These are phyloP conservation scores for Chirona hameri DNA, from an alignment of 2,888 invertebrate genomes.

Conservation along the genomic window DNA sequence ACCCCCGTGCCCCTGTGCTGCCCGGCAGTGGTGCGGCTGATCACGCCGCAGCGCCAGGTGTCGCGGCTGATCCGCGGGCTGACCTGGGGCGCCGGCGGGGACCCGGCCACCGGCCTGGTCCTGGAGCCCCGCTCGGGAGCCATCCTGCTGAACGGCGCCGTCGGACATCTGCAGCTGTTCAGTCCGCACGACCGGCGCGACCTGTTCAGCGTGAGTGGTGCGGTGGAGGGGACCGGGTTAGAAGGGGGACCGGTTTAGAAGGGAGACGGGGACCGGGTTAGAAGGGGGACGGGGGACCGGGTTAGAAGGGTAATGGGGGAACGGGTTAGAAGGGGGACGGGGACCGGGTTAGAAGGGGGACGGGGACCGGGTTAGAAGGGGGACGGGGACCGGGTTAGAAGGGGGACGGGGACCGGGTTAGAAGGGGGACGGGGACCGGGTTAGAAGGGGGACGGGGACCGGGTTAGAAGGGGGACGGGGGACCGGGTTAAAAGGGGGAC, in stretches of 20 bases:
- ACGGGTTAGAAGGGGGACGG: too few relatives aligned
- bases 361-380: too few relatives aligned
- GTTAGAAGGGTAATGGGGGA: not conserved
- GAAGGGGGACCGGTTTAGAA: not conserved
- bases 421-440: too few relatives aligned
- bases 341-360: not conserved
- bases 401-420: too few relatives aligned
- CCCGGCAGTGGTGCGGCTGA: not conserved
- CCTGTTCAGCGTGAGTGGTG: constrained; percentile 1
- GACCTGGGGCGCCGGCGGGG: constrained; percentile 12
- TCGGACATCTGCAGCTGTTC: constrained; percentile 49
- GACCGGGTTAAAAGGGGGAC: not conserved
- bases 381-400: not conserved
- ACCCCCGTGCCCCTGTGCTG: not conserved
- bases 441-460: not conserved
- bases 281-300: too few relatives aligned
- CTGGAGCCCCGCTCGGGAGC: constrained; percentile 44
- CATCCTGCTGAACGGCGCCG: constrained; percentile 46
- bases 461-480: too few relatives aligned
- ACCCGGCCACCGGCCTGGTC: constrained; percentile 43
- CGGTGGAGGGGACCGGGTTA: too few relatives aligned
- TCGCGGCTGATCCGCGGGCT: not conserved
- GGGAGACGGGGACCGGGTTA: too few relatives aligned
- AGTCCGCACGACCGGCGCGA: constrained; percentile 34
- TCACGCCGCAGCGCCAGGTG: not conserved